Evolutionary conservation across 2,797 vertebrate genomes (phyloP).

Genomic region (Myotis daubentonii): DNA sequence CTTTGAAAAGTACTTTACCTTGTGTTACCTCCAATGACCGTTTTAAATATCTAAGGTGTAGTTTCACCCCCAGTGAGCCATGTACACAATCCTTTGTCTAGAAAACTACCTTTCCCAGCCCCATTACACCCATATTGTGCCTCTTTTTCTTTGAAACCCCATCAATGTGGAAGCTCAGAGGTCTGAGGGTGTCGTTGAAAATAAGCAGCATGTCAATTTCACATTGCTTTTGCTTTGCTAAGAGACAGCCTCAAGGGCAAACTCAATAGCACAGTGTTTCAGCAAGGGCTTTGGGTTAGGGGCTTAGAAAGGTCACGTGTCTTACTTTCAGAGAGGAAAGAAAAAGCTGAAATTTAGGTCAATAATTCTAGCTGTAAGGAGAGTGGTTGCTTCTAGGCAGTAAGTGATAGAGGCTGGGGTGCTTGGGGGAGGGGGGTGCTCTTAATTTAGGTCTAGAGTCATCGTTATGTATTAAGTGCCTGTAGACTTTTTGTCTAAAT

Average conservation of each 20-base stretch:
- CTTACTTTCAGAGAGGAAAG: conserved; percentile 15
- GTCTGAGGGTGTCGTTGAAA: not conserved
- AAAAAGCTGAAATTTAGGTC: conserved; percentile 48
- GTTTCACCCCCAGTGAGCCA: not conserved
- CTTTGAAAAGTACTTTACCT: not conserved
- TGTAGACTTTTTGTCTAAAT: conserved; percentile 80
- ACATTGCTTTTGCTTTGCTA: not conserved
- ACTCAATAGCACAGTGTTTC: conserved; percentile 45
- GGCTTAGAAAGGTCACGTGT: conserved; percentile 36
- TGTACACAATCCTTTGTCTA: not conserved
- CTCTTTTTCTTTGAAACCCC: not conserved
- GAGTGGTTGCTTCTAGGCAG: conserved; percentile 38
- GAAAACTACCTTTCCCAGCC: not conserved
- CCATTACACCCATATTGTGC: not conserved
- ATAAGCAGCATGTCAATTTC: not conserved
- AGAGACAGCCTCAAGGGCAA: not conserved
- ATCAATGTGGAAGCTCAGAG: not conserved
- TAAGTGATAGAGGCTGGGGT: not conserved
- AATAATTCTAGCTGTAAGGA: conserved; percentile 60
- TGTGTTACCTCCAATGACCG: not conserved
- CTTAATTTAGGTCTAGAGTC: conserved; percentile 75
- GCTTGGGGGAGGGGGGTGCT: not conserved
- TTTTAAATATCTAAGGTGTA: not conserved
- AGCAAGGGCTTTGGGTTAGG: not conserved
- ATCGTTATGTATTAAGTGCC: conserved; percentile 82